Evolutionary conservation across 2,888 invertebrate species (phyloP).

Genomic region (Pyrrhosoma nymphula): DNA sequence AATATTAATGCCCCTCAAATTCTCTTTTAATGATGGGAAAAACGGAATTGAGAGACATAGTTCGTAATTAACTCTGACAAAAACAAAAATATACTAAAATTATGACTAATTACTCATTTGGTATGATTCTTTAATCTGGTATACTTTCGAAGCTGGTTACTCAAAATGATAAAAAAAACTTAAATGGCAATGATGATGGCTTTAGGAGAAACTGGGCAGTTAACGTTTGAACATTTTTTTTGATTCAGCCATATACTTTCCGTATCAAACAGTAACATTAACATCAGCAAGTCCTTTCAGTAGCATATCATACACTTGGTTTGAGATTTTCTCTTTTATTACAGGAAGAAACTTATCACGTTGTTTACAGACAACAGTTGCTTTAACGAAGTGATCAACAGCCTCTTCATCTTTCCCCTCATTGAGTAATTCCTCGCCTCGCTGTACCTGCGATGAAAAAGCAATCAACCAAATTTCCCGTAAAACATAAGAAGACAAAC

Average conservation of each 20-base stretch:
- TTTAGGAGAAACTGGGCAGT: too few species aligned
- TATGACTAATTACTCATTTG: background rate
- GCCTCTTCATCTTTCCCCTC: conserved; percentile 57
- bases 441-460: background rate
- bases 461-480: too few species aligned
- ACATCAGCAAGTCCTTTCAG: conserved; percentile 41
- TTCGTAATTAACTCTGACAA: too few species aligned
- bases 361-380: conserved; percentile 47
- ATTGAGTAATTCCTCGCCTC: conserved; percentile 38
- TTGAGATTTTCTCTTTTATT: conserved; percentile 37
- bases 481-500: too few species aligned
- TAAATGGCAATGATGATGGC: background rate
- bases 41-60: too few species aligned
- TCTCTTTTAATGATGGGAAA: too few species aligned
- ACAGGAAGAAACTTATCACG: conserved; percentile 62
- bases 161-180: background rate
- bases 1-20: too few species aligned
- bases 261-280: conserved; percentile 38
- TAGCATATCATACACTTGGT: conserved; percentile 42
- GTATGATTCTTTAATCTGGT: background rate
- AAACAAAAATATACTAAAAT: background rate
- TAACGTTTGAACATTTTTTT: too few species aligned
- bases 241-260: background rate
- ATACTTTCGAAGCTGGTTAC: background rate
- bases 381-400: conserved; percentile 34